Conservation (phyloP, 2,113 vertebrate genomes). For the Recurvirostra avosetta region DNA sequence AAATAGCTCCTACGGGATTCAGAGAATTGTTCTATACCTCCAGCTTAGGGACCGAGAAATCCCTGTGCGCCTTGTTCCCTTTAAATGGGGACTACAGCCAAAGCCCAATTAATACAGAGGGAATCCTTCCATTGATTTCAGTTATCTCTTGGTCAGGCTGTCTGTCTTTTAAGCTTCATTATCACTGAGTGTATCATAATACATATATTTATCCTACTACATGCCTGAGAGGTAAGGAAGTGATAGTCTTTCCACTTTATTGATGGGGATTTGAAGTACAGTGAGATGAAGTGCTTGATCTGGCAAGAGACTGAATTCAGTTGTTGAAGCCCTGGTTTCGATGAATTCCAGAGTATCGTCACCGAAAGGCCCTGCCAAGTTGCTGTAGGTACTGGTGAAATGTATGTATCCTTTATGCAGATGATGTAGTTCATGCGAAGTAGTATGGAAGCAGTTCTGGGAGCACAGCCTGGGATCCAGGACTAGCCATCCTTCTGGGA, state of each 20-base stretch:
- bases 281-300: background rate
- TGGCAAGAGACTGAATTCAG: background rate
- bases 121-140: constrained; percentile 27
- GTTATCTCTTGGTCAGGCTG: background rate
- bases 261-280: background rate
- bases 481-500: background rate
- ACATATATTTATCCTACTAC: background rate
- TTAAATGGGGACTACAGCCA: background rate
- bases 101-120: constrained; percentile 36
- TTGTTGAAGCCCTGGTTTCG: background rate
- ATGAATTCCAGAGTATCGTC: background rate
- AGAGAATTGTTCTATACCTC: constrained; percentile 20
- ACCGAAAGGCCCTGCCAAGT: background rate
- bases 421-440: background rate
- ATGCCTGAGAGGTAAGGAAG: background rate
- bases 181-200: background rate
- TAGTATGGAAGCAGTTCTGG: background rate
- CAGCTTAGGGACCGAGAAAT: background rate
- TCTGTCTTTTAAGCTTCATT: constrained; percentile 14
- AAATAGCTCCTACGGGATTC: constrained; percentile 30
- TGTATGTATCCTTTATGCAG: background rate
- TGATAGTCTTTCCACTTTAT: background rate
- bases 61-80: background rate
- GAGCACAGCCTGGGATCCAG: background rate
- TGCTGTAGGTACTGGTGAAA: background rate